Evolutionary conservation across 2,888 invertebrate genomes (phyloP), one percentile per base, ranked within the genome.

Genomic region (Acanthosepion lycidas): DNA sequence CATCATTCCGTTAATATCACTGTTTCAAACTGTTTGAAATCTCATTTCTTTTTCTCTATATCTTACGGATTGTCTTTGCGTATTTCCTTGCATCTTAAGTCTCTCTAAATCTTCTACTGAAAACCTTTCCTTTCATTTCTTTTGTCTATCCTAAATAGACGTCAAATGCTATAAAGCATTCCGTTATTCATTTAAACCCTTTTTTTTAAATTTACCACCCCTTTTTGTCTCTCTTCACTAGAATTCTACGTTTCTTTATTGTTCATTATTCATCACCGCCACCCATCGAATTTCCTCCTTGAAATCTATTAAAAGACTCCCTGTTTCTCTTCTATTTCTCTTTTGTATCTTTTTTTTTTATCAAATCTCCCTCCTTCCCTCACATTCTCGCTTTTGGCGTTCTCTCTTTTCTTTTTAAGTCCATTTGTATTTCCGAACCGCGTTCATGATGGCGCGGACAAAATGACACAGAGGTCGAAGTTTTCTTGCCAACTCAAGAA

Each of bases 401-500:
- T 3, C 78, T 78, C 78, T 78, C 28, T n/a, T 78, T 78, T 78
- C n/a, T 33, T 78, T 78, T n/a, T 78, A 78, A 78, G 78, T 78
- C 78, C 78, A 78, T 78, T 78, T 78, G 78, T n/a, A n/a, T 78
- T n/a, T 78, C 78, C n/a, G 78, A 78, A 33, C 78, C 12, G 78
- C n/a, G 12, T 78, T 78, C 78, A 33, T 78, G 78, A 78, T 78
- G 78, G 78, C 78, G 78, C n/a, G 78, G n/a, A 78, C n/a, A 78
- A 33, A 78, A n/a, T 78, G 78, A 78, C 78, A 78, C 78, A 33
- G 78, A 78, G 78, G 78, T 78, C 78, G 78, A 78, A n/a, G 78
- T 33, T 78, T 33, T 78, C 78, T 78, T 78, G 78, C 78, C 78
- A 78, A 78, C 78, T 78, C 78, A n/a, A 78, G 78, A 78, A 78